These are phyloP conservation scores for Pseudachorutes palmiensis DNA, from an alignment of 1,140 invertebrate genomes.

Conservation along the genomic window DNA sequence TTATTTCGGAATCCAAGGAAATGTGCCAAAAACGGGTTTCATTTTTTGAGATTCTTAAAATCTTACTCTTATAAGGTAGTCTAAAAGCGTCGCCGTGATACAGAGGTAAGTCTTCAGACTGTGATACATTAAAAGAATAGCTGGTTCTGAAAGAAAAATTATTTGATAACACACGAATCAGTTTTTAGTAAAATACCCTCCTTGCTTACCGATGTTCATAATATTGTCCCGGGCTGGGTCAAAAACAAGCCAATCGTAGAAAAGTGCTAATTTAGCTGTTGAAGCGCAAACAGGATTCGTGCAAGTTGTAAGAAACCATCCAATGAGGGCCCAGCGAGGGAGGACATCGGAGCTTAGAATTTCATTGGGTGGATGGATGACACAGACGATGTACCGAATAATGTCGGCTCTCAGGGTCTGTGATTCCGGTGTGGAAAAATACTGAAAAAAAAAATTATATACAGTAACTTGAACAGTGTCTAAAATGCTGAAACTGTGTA, in stretches of 20 bases:
- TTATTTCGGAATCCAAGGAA: not conserved
- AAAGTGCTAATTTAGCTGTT: conserved; percentile 90
- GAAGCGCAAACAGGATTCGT: conserved; percentile 87
- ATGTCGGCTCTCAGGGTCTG: conserved; percentile 90
- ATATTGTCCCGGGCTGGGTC: conserved; percentile 94
- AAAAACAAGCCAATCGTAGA: conserved; percentile 97
- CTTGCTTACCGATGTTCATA: conserved; percentile 76
- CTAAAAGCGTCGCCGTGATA: conserved; percentile 85
- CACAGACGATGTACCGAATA: conserved; percentile 93
- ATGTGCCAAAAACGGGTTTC: not conserved
- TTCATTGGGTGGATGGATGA: conserved; percentile 96
- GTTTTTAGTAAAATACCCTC: not conserved
- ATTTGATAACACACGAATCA: too few species aligned
- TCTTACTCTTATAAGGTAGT: conserved; percentile 81
- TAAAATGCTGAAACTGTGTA: too few species aligned
- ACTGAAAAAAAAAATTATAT: conserved; percentile 59
- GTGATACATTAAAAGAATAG: conserved; percentile 95
- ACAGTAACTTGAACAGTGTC: too few species aligned
- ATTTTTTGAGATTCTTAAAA: not conserved
- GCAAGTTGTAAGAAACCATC: conserved; percentile 93
- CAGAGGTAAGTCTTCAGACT: conserved; percentile 91
- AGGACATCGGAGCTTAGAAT: conserved; percentile 95
- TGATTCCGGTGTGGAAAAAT: conserved; percentile 92
- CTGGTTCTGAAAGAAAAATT: conserved; percentile 68
- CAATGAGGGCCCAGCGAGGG: conserved; percentile 95